Percentiles rank a stretch among this genome's conserved stretches.
Conservation (phyloP, 1,140 invertebrate genomes). For the Drosophila fuyamai region DNA sequence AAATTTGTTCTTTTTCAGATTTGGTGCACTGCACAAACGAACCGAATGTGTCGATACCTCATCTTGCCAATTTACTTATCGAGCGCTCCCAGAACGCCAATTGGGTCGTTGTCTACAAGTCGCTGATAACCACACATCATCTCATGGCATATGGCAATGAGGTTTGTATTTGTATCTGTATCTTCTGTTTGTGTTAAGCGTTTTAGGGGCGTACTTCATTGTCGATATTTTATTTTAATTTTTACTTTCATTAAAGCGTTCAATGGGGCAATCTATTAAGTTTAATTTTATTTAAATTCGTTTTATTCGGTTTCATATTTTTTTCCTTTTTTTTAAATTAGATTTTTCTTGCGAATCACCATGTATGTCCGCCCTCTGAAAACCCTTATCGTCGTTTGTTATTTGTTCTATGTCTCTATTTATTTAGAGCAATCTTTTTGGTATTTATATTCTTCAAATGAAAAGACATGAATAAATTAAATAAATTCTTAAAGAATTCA, state of each 20-base stretch:
- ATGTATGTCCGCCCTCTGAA: conserved; percentile 7
- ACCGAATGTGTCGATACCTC: conserved; percentile 99
- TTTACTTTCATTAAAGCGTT: conserved; percentile 31
- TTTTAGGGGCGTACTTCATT: conserved; percentile 26
- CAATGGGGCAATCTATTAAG: conserved; percentile 26
- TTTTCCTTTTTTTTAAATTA: conserved; percentile 29
- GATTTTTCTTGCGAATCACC: conserved; percentile 6
- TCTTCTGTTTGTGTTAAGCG: conserved; percentile 4
- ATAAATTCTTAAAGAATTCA: no score
- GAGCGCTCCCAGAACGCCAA: conserved; percentile 98
- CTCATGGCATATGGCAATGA: conserved; percentile 99
- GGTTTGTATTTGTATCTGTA: conserved; percentile 87
- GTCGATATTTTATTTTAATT: conserved; percentile 13
- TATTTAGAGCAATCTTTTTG: conserved; percentile 17
- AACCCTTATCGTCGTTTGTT: conserved; percentile 27
- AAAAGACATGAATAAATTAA: conserved; percentile 2
- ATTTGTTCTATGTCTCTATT: conserved; percentile 15
- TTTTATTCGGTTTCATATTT: conserved; percentile 18
- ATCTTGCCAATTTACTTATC: conserved; percentile 98
- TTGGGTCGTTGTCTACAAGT: conserved; percentile 99
- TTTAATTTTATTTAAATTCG: conserved; percentile 14
- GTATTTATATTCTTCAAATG: conserved; percentile 28
- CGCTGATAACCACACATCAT: conserved; percentile 99
- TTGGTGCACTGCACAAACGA: conserved; percentile 99
- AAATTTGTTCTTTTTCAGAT: conserved; percentile 88